A percentile compares a stretch with the other conserved stretches of the same genome.
Conservation (phyloP, 2,797 vertebrate species). For the Halcyon badia region DNA sequence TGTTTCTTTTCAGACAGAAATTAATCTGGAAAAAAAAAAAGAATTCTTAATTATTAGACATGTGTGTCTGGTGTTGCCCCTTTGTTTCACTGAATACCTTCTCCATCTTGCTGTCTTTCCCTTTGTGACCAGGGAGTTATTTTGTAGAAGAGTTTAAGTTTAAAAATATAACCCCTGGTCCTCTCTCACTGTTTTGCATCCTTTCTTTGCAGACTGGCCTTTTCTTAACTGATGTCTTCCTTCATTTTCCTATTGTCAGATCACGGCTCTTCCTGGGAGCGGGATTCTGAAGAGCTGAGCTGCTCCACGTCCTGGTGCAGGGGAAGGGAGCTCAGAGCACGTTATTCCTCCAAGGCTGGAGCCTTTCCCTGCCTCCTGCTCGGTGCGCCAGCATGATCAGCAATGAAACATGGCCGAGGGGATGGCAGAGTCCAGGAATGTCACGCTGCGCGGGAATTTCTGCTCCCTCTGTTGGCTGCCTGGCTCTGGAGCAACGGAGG, state of each 20-base stretch:
- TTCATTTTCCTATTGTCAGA: background rate
- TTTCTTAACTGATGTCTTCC: background rate
- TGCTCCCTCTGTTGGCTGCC: conserved; percentile 66
- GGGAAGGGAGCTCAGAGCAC: background rate
- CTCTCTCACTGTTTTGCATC: background rate
- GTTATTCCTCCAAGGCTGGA: background rate
- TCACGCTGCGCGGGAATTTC: background rate
- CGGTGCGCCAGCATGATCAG: background rate
- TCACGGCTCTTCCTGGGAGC: rapidly evolving
- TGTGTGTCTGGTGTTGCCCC: rapidly evolving
- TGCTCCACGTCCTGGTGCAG: rapidly evolving
- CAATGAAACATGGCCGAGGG: rapidly evolving
- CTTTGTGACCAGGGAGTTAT: background rate
- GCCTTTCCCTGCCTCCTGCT: background rate
- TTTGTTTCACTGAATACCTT: background rate
- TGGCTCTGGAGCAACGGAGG: background rate
- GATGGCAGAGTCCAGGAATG: background rate
- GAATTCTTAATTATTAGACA: background rate
- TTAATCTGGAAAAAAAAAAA: background rate
- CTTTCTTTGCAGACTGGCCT: background rate
- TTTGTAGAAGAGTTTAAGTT: background rate
- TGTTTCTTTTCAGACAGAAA: background rate
- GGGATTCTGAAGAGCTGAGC: background rate
- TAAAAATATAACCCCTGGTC: background rate
- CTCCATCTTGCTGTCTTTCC: background rate